Conservation (phyloP, 1,140 invertebrate species). For the Nymphalis io region DNA sequence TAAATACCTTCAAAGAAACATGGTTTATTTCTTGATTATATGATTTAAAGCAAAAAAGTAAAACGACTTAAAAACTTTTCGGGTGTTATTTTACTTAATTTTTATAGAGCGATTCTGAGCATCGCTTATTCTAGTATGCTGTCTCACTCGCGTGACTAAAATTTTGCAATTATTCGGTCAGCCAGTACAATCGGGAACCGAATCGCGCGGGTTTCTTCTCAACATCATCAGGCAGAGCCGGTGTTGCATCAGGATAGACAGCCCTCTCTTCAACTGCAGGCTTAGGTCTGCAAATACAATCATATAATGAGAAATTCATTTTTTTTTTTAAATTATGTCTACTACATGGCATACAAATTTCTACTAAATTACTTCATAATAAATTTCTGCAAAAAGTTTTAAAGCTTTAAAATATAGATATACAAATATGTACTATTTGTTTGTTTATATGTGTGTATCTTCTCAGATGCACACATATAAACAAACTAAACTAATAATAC, state of each 20-base stretch:
- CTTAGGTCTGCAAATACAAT: constrained; percentile 78
- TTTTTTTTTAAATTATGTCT: too few species aligned
- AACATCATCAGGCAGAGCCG: constrained; percentile 83
- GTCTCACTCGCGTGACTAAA: background rate
- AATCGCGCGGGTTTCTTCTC: constrained; percentile 84
- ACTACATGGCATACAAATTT: too few species aligned
- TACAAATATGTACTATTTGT: too few species aligned
- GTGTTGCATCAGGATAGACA: constrained; percentile 84
- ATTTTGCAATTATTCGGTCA: constrained; percentile 64
- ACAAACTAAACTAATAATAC: too few species aligned
- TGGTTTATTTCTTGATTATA: background rate
- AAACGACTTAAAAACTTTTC: background rate
- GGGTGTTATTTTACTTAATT: constrained; percentile 1
- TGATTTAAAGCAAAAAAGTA: background rate
- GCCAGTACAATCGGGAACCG: constrained; percentile 81
- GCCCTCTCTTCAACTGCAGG: constrained; percentile 79
- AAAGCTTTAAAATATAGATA: too few species aligned
- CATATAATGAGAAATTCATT: background rate
- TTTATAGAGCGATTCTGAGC: constrained; percentile 3
- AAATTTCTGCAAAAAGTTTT: too few species aligned
- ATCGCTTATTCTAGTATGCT: background rate
- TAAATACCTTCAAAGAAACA: background rate
- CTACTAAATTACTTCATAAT: too few species aligned
- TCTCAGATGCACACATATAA: too few species aligned
- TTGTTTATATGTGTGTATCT: too few species aligned